Percentiles rank a stretch among this genome's conserved stretches.
Evolutionary conservation across 1,140 invertebrate species (phyloP).

Genomic region (Drosophila kikkawai): DNA sequence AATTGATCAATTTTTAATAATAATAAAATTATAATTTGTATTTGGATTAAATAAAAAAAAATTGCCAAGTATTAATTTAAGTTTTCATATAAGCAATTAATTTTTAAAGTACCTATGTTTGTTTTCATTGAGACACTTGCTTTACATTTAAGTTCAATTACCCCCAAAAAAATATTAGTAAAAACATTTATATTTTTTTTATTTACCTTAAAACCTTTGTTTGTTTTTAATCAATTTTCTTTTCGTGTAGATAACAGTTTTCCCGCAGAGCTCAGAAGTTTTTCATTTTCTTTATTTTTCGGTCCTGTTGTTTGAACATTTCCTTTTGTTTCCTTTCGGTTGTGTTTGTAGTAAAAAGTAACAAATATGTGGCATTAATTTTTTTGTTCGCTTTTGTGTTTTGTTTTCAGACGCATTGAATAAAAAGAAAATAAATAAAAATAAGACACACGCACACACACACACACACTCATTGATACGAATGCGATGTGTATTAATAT

Average conservation of each 20-base stretch:
- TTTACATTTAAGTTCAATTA: not conserved
- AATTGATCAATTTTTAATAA: not conserved
- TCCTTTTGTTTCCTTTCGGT: constrained; percentile 28
- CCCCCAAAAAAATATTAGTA: not conserved
- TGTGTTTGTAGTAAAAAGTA: constrained; percentile 54
- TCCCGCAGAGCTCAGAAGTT: constrained; percentile 22
- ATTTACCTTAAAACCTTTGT: not conserved
- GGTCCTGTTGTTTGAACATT: constrained; percentile 39
- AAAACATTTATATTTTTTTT: not conserved
- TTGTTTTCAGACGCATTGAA: constrained; percentile 54
- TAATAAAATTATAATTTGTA: not conserved
- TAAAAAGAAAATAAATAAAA: constrained; percentile 79
- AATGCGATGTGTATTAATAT: constrained; percentile 64
- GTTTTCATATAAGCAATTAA: not conserved
- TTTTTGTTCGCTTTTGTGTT: constrained; percentile 29
- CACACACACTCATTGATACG: constrained; percentile 42
- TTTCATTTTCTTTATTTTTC: constrained; percentile 15
- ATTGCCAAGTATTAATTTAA: too few species aligned
- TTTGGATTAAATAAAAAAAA: not conserved
- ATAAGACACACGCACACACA: constrained; percentile 31
- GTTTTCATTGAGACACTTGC: not conserved
- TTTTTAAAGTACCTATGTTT: not conserved
- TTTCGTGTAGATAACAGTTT: constrained; percentile 28
- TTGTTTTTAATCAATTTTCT: constrained; percentile 5
- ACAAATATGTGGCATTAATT: constrained; percentile 64